These are phyloP conservation scores for Aphidius gifuensis DNA, from an alignment of 1,140 invertebrate species.

Conservation along the genomic window DNA sequence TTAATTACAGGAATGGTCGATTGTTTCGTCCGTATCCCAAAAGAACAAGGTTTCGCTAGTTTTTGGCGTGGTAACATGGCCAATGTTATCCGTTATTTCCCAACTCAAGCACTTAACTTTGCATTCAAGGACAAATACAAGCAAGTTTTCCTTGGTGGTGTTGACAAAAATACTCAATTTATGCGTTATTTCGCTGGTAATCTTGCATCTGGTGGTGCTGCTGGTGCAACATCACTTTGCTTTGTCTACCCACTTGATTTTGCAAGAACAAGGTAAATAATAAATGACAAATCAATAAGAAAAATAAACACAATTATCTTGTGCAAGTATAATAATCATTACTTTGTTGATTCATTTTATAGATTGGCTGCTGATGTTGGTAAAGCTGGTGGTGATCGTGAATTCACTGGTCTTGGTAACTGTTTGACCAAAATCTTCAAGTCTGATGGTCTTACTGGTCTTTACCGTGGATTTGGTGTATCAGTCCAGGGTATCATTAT, in stretches of 20 bases:
- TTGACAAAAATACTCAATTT: constrained; percentile 89
- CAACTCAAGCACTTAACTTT: constrained; percentile 94
- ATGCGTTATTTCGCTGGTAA: constrained; percentile 82
- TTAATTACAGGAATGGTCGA: constrained; percentile 73
- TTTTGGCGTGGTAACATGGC: constrained; percentile 94
- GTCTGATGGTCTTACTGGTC: constrained; percentile 74
- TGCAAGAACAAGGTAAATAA: constrained; percentile 78
- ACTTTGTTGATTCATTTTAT: constrained; percentile 21
- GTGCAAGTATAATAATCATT: neutral
- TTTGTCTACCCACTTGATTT: constrained; percentile 96
- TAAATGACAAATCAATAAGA: neutral
- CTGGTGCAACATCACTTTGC: constrained; percentile 90
- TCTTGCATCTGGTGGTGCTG: constrained; percentile 88
- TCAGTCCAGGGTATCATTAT: constrained; percentile 87
- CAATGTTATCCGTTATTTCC: constrained; percentile 91
- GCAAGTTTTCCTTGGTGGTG: constrained; percentile 75
- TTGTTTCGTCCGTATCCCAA: constrained; percentile 81
- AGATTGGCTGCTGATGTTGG: constrained; percentile 82
- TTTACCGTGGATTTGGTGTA: constrained; percentile 88
- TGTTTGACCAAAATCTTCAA: constrained; percentile 82
- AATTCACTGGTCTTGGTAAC: constrained; percentile 80
- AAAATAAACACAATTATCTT: constrained; percentile 6
- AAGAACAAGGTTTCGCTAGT: constrained; percentile 78
- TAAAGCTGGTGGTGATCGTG: constrained; percentile 69
- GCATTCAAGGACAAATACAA: constrained; percentile 93